A percentile compares a stretch with the other conserved stretches of the same genome.
Evolutionary conservation across 2,113 vertebrate species (phyloP).

Genomic region (Dipodomys stephensi): DNA sequence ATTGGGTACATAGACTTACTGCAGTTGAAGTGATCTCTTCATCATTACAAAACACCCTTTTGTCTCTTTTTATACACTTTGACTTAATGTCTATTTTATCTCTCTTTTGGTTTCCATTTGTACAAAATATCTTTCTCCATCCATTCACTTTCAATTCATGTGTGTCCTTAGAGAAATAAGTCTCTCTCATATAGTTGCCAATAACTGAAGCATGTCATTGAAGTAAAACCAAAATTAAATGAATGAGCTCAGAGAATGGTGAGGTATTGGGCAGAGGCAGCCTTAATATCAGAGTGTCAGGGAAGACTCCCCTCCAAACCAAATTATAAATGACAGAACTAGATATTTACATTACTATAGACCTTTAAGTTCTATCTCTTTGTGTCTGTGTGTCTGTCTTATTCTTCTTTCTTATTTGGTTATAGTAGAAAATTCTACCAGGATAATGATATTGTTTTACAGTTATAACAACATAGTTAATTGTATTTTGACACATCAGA

Average conservation of each 20-base stretch:
- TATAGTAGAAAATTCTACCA: constrained; percentile 23
- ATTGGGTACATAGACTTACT: not conserved
- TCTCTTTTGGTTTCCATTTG: constrained; percentile 4
- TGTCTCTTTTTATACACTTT: not conserved
- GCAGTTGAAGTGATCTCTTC: not conserved
- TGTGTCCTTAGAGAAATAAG: not conserved
- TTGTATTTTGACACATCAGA: constrained; percentile 12
- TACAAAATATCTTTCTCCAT: not conserved
- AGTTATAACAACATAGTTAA: constrained; percentile 34
- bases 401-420: not conserved
- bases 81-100: not conserved
- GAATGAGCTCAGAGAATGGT: not conserved
- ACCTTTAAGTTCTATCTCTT: not conserved
- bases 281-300: not conserved
- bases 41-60: not conserved
- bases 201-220: not conserved
- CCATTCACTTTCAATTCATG: not conserved
- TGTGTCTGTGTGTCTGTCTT: not conserved
- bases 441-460: not conserved
- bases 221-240: not conserved
- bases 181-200: not conserved
- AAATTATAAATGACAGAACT: not conserved
- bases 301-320: not conserved
- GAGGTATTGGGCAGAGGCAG: not conserved
- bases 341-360: not conserved